Evolutionary conservation across 2,888 invertebrate genomes (phyloP), one percentile per base, ranked within the genome.

Genomic region (Nomada goodeniana): DNA sequence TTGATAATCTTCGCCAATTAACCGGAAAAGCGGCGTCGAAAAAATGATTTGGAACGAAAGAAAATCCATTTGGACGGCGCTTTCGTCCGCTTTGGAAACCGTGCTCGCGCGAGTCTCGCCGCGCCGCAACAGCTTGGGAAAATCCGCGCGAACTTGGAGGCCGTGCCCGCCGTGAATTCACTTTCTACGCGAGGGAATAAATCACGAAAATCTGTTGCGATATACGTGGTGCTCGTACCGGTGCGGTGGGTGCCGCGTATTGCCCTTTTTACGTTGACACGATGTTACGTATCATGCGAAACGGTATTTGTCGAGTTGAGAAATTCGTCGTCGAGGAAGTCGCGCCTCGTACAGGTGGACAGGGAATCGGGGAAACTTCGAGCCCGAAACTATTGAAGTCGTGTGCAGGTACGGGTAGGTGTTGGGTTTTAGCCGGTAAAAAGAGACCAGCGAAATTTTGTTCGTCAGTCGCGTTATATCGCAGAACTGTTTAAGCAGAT

Each of bases 151-250:
- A 50, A 70, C 47, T 50, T 60, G 2, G 47, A 59, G 26, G 15
- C 23, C 44, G 20, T n/a, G 20, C 55, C 59, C 70, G n/a, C 47
- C n/a, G n/a, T 20, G n/a, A 60, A 69, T 57, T 69, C 70, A 57
- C 57, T 73, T 73, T 67, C 67, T 57, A 67, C 57, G 73, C 36
- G 47, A n/a, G 18, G 47, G 47, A 65, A 73, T 55, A 65, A 65
- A 73, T 73, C 73, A 60, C n/a, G 68, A 52, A 75, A 68, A 75
- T 75, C 74, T 52, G 74, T 60, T 60, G 26, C 68, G 50, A 67
- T 60, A 60, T 42, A 26, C 50, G 42, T 13, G 72, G 53, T 18
- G 15, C 29, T 63, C 52, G 15, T 7, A 20, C 26, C 2, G 7
- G 9, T n/a, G n/a, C n/a, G 44, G 13, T 42, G 23, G 61, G 29